phyloP scores from a whole-genome alignment of 2,888 invertebrate species.

The Phragmatobia fuliginosa region DNA sequence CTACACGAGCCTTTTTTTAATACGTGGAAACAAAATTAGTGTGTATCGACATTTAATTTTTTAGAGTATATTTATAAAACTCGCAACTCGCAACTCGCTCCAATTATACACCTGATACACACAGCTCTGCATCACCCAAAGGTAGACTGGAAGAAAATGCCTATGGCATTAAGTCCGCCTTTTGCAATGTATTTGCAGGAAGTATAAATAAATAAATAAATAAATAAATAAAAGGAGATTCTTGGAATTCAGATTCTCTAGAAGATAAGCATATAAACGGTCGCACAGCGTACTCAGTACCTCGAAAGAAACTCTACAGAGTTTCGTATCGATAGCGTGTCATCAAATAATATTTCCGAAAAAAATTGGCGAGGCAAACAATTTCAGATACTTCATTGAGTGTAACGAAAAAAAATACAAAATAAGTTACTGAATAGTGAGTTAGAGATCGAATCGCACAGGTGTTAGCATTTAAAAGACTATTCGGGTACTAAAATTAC shows the following conservation, averaged over 20 bases:
- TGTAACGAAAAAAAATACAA: too few relatives aligned
- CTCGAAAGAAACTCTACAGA: neutral
- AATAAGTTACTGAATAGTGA: neutral
- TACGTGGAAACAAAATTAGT: neutral
- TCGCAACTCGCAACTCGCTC: too few relatives aligned
- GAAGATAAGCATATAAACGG: neutral
- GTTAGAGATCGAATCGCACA: neutral
- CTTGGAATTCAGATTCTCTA: neutral
- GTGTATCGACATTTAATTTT: neutral
- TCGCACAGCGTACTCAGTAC: neutral
- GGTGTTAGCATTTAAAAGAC: neutral
- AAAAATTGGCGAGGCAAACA: neutral
- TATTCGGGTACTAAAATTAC: neutral
- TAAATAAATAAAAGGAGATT: too few relatives aligned
- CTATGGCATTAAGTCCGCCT: too few relatives aligned
- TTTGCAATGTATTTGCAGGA: too few relatives aligned
- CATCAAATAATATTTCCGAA: neutral
- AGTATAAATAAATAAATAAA: too few relatives aligned
- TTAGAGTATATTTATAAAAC: neutral
- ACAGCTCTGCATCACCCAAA: too few relatives aligned
- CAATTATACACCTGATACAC: too few relatives aligned
- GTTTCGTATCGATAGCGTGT: neutral
- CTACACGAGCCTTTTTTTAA: neutral
- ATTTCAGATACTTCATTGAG: neutral
- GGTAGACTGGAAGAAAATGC: too few relatives aligned